These are phyloP conservation scores for Rallus crepitans DNA, from an alignment of 2,797 vertebrate species.

Conservation along the genomic window DNA sequence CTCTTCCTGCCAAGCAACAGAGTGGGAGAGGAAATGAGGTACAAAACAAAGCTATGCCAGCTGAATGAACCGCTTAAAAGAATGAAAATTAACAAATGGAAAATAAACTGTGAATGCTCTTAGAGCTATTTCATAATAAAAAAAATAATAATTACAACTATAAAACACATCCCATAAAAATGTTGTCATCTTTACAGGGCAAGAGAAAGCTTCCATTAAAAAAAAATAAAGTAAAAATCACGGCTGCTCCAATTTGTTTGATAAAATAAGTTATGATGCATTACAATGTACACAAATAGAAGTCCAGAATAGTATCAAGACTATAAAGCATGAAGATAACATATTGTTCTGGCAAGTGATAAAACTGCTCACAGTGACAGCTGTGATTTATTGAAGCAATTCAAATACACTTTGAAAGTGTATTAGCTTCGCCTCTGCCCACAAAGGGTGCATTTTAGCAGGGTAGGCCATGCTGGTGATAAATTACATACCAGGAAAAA, in stretches of 20 bases:
- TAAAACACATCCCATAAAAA: not conserved
- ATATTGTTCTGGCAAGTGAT: conserved; percentile 78
- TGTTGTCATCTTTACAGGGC: not conserved
- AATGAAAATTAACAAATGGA: conserved; percentile 12
- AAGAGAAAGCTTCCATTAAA: not conserved
- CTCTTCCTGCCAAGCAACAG: not conserved
- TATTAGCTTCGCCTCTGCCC: conserved; percentile 80
- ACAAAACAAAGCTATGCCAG: not conserved
- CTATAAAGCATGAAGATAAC: conserved; percentile 73
- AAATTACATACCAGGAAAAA: conserved; percentile 75
- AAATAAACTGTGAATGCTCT: not conserved
- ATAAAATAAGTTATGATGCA: conserved; percentile 61
- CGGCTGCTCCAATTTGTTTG: conserved; percentile 57
- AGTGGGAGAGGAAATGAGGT: not conserved
- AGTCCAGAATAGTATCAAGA: conserved; percentile 40
- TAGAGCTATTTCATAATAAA: not conserved
- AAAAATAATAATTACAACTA: not conserved
- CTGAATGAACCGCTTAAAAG: not conserved
- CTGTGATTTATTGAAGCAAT: conserved; percentile 85
- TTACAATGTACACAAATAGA: conserved; percentile 73
- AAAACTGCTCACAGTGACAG: conserved; percentile 78
- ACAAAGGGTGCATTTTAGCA: conserved; percentile 75
- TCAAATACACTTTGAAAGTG: conserved; percentile 79
- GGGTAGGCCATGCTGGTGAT: conserved; percentile 69
- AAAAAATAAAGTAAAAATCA: not conserved